phyloP scores from a whole-genome alignment of 2,797 vertebrate genomes.

The Crocidura indochinensis region DNA sequence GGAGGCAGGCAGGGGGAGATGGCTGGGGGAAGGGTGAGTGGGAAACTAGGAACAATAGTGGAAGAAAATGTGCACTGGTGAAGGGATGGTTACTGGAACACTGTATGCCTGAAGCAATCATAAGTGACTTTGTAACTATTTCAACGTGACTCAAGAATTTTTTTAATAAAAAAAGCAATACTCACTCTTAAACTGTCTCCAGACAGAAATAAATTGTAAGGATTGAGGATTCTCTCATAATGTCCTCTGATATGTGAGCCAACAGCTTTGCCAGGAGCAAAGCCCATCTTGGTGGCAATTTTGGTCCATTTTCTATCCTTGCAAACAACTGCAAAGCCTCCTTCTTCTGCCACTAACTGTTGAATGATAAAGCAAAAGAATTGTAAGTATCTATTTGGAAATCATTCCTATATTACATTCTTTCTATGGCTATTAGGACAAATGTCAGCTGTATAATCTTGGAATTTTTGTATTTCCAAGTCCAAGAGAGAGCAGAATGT shows the following conservation, averaged over 20 bases:
- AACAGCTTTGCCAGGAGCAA: conserved; percentile 97
- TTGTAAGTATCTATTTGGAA: conserved; percentile 16
- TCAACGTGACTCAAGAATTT: no score
- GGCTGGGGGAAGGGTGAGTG: no score
- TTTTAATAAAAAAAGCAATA: no score
- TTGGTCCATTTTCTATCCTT: conserved; percentile 98
- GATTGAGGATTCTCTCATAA: conserved; percentile 97
- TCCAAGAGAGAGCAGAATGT: no score
- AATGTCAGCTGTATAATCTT: not conserved
- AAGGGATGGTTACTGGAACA: no score
- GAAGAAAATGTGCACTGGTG: no score
- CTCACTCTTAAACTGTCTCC: conserved; percentile 93
- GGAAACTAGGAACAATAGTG: no score
- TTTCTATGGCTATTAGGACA: not conserved
- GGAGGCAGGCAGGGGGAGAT: no score
- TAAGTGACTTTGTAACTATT: no score
- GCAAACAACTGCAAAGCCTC: conserved; percentile 97
- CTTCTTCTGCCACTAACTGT: conserved; percentile 97
- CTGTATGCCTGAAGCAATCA: no score
- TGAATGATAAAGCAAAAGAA: conserved; percentile 76
- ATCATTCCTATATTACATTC: not conserved
- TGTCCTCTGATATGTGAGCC: conserved; percentile 97
- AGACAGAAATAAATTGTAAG: conserved; percentile 97
- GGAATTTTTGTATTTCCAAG: no score
- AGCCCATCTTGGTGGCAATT: conserved; percentile 98